Base-by-base conservation (phyloP, 2,888 invertebrate species). In the Carterocephalus palaemon region DNA sequence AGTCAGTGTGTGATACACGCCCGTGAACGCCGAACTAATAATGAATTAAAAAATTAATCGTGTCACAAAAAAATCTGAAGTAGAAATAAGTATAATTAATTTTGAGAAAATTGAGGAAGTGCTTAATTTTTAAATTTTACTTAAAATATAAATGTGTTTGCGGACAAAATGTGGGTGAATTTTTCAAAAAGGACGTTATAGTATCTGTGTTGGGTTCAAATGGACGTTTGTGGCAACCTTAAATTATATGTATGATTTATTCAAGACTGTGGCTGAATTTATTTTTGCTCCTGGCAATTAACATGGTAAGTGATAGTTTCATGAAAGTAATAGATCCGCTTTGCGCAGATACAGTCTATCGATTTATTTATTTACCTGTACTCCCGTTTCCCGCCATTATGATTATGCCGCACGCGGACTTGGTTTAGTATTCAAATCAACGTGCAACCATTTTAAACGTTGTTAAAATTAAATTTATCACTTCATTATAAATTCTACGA, bases 171-270 rank as follows among this genome's bases (percentile, higher is more conserved):
- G 45, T 24, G 37, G 10, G 17, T 31, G 24, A 15, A 22, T 23
- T 36, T 31, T 10, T 34, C 10, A 9, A 37, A 45, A 37, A 37
- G 45, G 16, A 43, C 36, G 43, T 36, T 37, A 10, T 31, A 45
- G 13, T 20, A 23, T 20, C 73, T 70, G 23, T 7, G 26, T 16
- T 34, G 34, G 15, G 37, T 8, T 78, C 77, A 74, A 80, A 81
- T 73, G 81, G 75, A 77, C 76, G 73, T 62, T 61, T 72, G 82
- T 75, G 79, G 59, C 70, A 68, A 70, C 65, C 72, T 74, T 65
- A 79, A 77, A 64, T 77, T 86, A 77, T 82, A 86, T 86, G 85
- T 84, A 86, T 86, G 85, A 85, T 84, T 86, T 85, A 85, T 86
- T 82, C 78, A 85, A 84, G 69, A 77, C 73, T 71, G 77, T 77